A percentile compares a stretch with the other conserved stretches of the same genome.
Conservation (phyloP, 2,888 invertebrate genomes). For the Proisotoma minuta region DNA sequence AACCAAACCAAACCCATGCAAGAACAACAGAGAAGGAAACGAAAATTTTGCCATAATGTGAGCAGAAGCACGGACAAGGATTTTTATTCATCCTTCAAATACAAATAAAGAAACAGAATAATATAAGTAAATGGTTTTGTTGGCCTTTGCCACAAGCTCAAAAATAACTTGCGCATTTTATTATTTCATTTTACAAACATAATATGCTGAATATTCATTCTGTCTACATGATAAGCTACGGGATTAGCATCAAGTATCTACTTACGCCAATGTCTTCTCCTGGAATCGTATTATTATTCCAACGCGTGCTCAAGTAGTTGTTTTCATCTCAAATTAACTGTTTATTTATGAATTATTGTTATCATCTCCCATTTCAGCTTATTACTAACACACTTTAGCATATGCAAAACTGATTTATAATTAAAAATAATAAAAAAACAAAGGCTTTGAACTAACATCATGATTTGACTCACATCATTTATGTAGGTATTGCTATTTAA, state of each 20-base stretch:
- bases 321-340: not conserved
- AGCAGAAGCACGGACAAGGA: not conserved
- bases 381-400: not conserved
- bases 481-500: too few species aligned
- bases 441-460: too few species aligned
- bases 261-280: slow-evolving; percentile 14
- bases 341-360: slow-evolving; percentile 1
- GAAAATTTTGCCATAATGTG: too few species aligned
- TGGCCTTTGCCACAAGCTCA: too few species aligned
- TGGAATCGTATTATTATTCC: slow-evolving; percentile 5
- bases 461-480: too few species aligned
- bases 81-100: not conserved
- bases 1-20: not conserved
- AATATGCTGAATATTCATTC: slow-evolving; percentile 15
- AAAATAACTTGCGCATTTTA: too few species aligned
- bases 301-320: slow-evolving; percentile 11
- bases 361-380: not conserved
- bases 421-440: too few species aligned
- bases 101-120: too few species aligned
- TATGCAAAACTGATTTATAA: too few species aligned
- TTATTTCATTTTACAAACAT: too few species aligned
- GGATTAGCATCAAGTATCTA: slow-evolving; percentile 14
- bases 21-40: not conserved
- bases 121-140: too few species aligned
- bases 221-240: not conserved